Percentiles rank a stretch among this genome's conserved stretches.
These are phyloP conservation scores for Dasysyrphus albostriatus DNA, from an alignment of 2,888 invertebrate species.

Conservation along the genomic window DNA sequence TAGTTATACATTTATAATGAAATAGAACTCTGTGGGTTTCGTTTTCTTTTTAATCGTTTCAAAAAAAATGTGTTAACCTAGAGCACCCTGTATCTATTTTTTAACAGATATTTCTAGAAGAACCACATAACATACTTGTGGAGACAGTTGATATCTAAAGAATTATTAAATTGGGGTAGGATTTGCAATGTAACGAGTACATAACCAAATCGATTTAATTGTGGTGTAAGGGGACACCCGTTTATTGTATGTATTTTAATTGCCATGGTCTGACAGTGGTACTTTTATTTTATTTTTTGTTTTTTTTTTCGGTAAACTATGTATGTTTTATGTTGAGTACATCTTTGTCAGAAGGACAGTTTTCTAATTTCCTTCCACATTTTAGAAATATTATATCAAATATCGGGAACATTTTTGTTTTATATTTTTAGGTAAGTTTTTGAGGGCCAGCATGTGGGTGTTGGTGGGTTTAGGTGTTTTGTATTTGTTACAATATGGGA, in stretches of 20 bases:
- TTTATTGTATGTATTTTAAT: constrained; percentile 14
- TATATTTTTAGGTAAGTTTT: neutral
- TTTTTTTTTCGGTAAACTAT: neutral
- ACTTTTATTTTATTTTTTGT: neutral
- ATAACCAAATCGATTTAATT: constrained; percentile 1
- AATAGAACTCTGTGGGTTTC: no score
- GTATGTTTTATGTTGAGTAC: constrained; percentile 10
- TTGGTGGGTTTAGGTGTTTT: no score
- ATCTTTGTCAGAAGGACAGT: constrained; percentile 23
- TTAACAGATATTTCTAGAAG: neutral
- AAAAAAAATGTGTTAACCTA: no score
- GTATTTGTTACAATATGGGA: neutral
- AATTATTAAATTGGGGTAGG: constrained; percentile 15
- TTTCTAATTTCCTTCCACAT: constrained; percentile 24
- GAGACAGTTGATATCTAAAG: neutral
- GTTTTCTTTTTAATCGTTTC: no score
- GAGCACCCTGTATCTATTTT: neutral
- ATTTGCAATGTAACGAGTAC: neutral
- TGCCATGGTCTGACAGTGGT: neutral
- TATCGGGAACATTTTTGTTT: no score
- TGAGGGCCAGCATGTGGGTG: neutral
- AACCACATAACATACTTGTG: neutral
- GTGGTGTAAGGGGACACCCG: neutral
- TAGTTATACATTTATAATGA: no score
- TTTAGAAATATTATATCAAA: constrained; percentile 5